Evolutionary conservation across 2,888 invertebrate genomes (phyloP).

Genomic region (Trypoxylon attenuatum): DNA sequence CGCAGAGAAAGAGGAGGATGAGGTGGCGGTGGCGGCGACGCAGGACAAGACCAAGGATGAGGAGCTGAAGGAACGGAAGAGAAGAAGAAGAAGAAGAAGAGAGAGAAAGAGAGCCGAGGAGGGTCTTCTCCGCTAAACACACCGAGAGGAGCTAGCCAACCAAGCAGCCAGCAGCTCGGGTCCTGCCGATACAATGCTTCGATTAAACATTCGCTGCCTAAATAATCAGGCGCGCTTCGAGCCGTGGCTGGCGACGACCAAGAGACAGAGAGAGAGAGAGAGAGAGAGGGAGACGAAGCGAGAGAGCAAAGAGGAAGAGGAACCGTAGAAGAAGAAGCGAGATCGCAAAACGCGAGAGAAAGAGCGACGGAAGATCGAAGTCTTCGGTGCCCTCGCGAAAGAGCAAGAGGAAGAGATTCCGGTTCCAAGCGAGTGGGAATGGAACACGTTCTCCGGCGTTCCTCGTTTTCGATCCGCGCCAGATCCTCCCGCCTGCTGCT

Average conservation of each 20-base stretch:
- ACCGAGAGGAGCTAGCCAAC: constrained; percentile 46
- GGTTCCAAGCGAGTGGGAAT: constrained; percentile 59
- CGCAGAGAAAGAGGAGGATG: constrained; percentile 25
- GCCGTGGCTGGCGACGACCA: too few species aligned
- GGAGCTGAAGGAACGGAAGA: constrained; percentile 29
- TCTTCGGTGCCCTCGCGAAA: constrained; percentile 6
- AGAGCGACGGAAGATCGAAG: constrained; percentile 9
- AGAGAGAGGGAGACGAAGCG: constrained; percentile 28
- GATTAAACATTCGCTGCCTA: constrained; percentile 74
- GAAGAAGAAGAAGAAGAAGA: constrained; percentile 2
- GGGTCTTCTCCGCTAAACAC: constrained; percentile 50
- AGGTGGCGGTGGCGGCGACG: constrained; percentile 38
- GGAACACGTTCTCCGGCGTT: constrained; percentile 59
- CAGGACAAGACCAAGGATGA: not conserved
- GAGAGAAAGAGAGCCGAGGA: constrained; percentile 33
- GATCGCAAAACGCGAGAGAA: constrained; percentile 13
- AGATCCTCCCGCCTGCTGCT: constrained; percentile 30
- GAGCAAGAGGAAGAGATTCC: constrained; percentile 53
- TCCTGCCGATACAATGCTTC: constrained; percentile 72
- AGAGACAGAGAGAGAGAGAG: constrained; percentile 34
- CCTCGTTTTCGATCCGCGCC: constrained; percentile 55
- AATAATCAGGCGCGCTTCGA: constrained; percentile 71
- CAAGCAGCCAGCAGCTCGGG: constrained; percentile 41
- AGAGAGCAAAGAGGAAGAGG: constrained; percentile 14
- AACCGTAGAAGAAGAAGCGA: constrained; percentile 8